Conservation (phyloP, 1,140 invertebrate genomes). For the Heliothis subflexa region DNA sequence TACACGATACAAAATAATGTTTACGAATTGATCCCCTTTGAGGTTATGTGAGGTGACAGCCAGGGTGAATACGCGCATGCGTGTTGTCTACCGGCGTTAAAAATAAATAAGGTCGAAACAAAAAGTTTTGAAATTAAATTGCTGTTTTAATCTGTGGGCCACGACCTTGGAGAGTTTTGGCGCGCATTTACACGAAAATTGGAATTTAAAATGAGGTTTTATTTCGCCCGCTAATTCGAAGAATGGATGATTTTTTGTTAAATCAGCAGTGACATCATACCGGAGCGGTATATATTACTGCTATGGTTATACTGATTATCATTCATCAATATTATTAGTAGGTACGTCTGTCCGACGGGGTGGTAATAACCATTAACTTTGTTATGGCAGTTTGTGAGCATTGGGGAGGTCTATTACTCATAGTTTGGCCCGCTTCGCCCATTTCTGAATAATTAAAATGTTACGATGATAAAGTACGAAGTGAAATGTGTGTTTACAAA, state of each 20-base stretch:
- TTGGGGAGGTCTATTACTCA: conserved; percentile 3
- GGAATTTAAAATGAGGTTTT: not conserved
- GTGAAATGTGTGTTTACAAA: no score
- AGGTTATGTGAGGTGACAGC: conserved; percentile 55
- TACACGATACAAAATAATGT: conserved; percentile 35
- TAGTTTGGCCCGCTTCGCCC: not conserved
- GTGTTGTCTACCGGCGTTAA: conserved; percentile 25
- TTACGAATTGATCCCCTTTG: conserved; percentile 41
- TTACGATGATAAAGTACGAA: no score
- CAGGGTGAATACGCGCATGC: conserved; percentile 49
- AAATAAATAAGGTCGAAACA: conserved; percentile 28
- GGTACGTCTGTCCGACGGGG: conserved; percentile 5
- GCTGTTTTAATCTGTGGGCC: conserved; percentile 22
- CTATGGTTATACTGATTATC: not conserved
- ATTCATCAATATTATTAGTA: not conserved
- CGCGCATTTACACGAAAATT: conserved; percentile 12
- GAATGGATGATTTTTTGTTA: no score
- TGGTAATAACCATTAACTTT: conserved; percentile 19
- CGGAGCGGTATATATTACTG: not conserved
- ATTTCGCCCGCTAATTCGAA: no score
- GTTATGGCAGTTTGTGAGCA: not conserved
- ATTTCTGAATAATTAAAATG: not conserved
- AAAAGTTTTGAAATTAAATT: conserved; percentile 22
- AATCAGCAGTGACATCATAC: conserved; percentile 1
- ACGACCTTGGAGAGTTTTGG: conserved; percentile 24